A percentile compares a stretch with the other conserved stretches of the same genome.
Evolutionary conservation across 2,888 invertebrate species (phyloP).

Genomic region (Psylliodes chrysocephalus): DNA sequence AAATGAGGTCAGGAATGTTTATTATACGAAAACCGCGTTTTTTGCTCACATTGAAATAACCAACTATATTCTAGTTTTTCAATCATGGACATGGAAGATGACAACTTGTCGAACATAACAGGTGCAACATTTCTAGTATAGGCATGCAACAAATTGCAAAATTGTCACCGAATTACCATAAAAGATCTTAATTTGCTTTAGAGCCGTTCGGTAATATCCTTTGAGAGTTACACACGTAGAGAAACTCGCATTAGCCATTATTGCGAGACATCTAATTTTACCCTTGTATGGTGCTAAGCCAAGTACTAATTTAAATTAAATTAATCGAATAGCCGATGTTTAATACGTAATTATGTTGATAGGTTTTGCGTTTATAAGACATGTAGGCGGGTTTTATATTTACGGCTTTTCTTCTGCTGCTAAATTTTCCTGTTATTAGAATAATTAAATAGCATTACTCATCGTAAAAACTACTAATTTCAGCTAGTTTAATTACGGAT

Average conservation of each 20-base stretch:
- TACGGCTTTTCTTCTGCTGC: not conserved
- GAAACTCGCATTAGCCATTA: not conserved
- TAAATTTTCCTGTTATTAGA: too few relatives aligned
- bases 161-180: conserved; percentile 23
- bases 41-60: not conserved
- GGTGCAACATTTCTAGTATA: conserved; percentile 7
- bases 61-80: not conserved
- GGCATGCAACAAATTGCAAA: conserved; percentile 6
- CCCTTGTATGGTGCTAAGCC: not conserved
- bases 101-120: conserved; percentile 10
- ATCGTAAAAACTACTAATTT: too few relatives aligned
- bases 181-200: conserved; percentile 10
- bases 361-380: not conserved
- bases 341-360: not conserved
- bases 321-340: not conserved
- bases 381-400: not conserved
- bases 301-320: not conserved
- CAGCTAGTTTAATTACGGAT: too few relatives aligned
- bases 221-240: not conserved
- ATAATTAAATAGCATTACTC: too few relatives aligned
- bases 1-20: not conserved
- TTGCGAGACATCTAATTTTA: conserved; percentile 1
- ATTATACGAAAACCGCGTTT: not conserved
- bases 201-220: not conserved
- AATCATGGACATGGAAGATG: not conserved